Conservation (phyloP, 2,888 invertebrate genomes). For the Blomia tropicalis region DNA sequence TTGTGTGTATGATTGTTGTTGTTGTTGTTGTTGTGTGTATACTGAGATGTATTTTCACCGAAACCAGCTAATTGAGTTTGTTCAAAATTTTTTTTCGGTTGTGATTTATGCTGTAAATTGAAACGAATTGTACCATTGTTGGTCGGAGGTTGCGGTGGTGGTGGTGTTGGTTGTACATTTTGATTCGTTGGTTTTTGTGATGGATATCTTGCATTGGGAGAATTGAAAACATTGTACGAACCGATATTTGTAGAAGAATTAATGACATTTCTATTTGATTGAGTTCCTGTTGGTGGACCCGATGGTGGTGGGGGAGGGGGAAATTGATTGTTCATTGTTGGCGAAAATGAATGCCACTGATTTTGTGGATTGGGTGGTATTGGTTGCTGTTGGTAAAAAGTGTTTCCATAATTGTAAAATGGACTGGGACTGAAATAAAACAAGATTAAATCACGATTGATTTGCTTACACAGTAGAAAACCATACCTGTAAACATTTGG, state of each 20-base stretch:
- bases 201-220: background rate
- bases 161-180: background rate
- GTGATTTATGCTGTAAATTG: background rate
- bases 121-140: background rate
- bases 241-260: background rate
- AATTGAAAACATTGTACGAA: background rate
- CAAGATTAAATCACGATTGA: background rate
- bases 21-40: too few species aligned
- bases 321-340: background rate
- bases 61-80: background rate
- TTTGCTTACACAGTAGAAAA: too few species aligned
- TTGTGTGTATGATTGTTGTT: background rate
- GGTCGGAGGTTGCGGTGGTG: background rate
- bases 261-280: background rate
- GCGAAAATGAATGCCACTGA: background rate
- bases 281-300: background rate
- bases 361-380: background rate
- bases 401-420: background rate
- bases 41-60: background rate
- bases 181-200: background rate
- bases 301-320: background rate
- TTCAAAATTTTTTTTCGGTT: background rate
- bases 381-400: background rate
- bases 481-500: background rate
- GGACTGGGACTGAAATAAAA: conserved; percentile 2